Conservation (phyloP, 1,140 invertebrate genomes). For the Sarcophaga peregrina region DNA sequence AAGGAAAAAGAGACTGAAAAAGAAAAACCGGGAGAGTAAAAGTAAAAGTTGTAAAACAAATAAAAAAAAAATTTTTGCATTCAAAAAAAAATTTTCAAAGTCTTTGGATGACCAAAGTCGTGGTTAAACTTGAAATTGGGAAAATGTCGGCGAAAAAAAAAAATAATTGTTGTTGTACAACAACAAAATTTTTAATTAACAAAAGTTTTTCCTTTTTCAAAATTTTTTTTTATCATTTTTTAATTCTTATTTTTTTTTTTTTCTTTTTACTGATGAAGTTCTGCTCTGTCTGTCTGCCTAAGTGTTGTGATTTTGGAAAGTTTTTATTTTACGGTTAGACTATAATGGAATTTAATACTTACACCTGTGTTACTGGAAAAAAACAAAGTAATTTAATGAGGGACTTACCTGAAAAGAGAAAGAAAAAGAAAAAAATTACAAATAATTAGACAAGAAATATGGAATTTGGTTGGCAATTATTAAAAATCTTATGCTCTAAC, state of each 20-base stretch:
- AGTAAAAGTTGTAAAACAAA: background rate
- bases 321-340: background rate
- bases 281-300: background rate
- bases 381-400: background rate
- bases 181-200: conserved; percentile 1
- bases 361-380: background rate
- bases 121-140: conserved; percentile 10
- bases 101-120: conserved; percentile 8
- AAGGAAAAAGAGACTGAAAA: too few species aligned
- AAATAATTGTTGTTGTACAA: background rate
- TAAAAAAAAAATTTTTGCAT: background rate
- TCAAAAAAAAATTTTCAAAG: background rate
- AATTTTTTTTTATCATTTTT: too few species aligned
- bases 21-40: background rate
- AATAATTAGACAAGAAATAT: too few species aligned
- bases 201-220: background rate
- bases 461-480: too few species aligned
- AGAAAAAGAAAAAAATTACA: background rate
- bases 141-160: background rate
- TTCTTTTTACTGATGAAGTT: background rate
- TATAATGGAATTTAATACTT: conserved; percentile 4
- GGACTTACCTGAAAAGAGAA: background rate
- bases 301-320: background rate
- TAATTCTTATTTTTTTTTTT: background rate
- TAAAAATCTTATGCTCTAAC: too few species aligned